Evolutionary conservation across 2,113 vertebrate genomes (phyloP).

Genomic region (Tinamus guttatus): DNA sequence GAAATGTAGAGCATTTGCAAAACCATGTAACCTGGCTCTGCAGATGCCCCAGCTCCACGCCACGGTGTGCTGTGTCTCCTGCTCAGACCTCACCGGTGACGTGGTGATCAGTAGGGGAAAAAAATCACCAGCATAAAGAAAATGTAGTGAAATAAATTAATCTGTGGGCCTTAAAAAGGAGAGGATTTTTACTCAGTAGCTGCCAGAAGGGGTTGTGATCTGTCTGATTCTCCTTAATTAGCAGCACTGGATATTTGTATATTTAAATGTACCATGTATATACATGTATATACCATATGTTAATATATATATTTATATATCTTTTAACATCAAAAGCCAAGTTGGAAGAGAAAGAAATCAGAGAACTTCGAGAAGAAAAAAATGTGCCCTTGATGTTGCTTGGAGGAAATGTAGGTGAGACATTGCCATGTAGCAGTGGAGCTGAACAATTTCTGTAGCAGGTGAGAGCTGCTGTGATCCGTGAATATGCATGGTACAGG

Average conservation of each 20-base stretch:
- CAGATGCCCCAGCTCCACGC: neutral
- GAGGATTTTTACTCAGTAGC: neutral
- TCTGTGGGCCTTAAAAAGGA: neutral
- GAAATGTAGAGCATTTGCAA: neutral
- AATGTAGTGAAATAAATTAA: neutral
- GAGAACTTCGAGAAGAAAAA: neutral
- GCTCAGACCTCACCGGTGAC: neutral
- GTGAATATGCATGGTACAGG: neutral
- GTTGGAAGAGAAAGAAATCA: neutral
- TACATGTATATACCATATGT: too few species aligned
- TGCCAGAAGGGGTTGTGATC: neutral
- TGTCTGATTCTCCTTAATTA: neutral
- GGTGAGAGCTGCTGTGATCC: neutral
- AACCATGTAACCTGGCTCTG: neutral
- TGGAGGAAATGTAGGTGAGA: neutral
- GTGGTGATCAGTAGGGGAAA: neutral
- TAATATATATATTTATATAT: too few species aligned
- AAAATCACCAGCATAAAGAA: neutral
- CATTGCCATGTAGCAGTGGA: neutral
- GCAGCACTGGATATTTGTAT: neutral
- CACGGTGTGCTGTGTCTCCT: neutral
- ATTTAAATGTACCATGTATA: too few species aligned
- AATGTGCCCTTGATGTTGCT: neutral
- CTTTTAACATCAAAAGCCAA: neutral
- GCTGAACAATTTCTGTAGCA: neutral